Conservation (phyloP, 2,888 invertebrate species). For the Coenonympha arcania region DNA sequence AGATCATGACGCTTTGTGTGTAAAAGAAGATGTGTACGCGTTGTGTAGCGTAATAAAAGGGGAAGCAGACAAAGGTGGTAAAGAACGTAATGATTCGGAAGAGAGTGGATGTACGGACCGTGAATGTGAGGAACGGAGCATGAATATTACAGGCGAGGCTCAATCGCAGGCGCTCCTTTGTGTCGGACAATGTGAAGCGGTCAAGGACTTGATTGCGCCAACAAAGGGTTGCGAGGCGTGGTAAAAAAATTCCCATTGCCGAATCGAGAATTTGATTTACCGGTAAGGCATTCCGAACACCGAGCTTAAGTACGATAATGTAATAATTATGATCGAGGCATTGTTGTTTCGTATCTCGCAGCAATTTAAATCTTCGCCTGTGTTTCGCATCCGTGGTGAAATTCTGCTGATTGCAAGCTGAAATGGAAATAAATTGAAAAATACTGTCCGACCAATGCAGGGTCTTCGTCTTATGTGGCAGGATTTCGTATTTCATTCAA, state of each 20-base stretch:
- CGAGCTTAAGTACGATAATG: neutral
- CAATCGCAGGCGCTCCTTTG: conserved; percentile 67
- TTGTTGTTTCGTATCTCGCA: neutral
- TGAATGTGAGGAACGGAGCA: conserved; percentile 66
- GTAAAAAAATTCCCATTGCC: conserved; percentile 25
- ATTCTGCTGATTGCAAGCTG: neutral
- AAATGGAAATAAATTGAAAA: neutral
- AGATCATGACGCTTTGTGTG: conserved; percentile 39
- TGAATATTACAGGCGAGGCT: conserved; percentile 67
- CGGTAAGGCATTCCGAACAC: conserved; percentile 6
- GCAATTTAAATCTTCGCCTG: neutral
- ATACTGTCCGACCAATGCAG: neutral
- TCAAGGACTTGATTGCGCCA: conserved; percentile 66
- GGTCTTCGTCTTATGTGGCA: too few relatives aligned
- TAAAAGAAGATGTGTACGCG: conserved; percentile 55
- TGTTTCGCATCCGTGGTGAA: neutral
- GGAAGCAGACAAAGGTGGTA: conserved; percentile 59
- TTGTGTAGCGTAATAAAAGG: conserved; percentile 57
- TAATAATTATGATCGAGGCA: neutral
- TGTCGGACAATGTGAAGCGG: conserved; percentile 56
- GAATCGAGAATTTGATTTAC: conserved; percentile 23
- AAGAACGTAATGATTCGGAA: conserved; percentile 72
- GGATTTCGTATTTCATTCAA: too few relatives aligned
- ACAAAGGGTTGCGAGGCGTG: conserved; percentile 53
- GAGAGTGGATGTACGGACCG: conserved; percentile 58